phyloP scores from a whole-genome alignment of 2,888 invertebrate species.

The Ormyrus nitidulus region DNA sequence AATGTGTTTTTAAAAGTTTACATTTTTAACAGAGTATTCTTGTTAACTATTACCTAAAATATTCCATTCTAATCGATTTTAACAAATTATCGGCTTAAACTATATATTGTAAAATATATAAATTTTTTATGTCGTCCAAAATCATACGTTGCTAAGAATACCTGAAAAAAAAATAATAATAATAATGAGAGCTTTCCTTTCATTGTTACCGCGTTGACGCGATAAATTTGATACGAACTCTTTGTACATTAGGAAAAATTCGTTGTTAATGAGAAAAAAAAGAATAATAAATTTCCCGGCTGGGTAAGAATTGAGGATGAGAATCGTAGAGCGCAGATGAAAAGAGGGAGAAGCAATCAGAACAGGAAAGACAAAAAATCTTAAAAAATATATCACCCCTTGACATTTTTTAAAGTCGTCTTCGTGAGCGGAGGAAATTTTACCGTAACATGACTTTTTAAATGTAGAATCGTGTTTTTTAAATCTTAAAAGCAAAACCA shows the following conservation, averaged over 20 bases:
- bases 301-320: background rate
- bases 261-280: constrained; percentile 52
- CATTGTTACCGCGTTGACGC: constrained; percentile 55
- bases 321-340: background rate
- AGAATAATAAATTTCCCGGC: background rate
- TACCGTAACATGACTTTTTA: constrained; percentile 35
- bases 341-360: background rate
- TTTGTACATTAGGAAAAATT: constrained; percentile 58
- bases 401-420: constrained; percentile 28
- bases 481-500: constrained; percentile 32
- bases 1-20: background rate
- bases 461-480: constrained; percentile 49
- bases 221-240: constrained; percentile 53
- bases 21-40: background rate
- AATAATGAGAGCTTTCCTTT: constrained; percentile 53
- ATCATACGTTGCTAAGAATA: constrained; percentile 35
- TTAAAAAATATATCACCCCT: constrained; percentile 21
- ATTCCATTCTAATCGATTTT: background rate
- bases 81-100: constrained; percentile 19
- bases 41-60: background rate
- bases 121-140: constrained; percentile 33
- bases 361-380: background rate
- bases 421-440: constrained; percentile 40
- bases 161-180: constrained; percentile 35
- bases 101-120: constrained; percentile 20